Conservation (phyloP, 2,888 invertebrate species). For the Exephanes ischioxanthus region DNA sequence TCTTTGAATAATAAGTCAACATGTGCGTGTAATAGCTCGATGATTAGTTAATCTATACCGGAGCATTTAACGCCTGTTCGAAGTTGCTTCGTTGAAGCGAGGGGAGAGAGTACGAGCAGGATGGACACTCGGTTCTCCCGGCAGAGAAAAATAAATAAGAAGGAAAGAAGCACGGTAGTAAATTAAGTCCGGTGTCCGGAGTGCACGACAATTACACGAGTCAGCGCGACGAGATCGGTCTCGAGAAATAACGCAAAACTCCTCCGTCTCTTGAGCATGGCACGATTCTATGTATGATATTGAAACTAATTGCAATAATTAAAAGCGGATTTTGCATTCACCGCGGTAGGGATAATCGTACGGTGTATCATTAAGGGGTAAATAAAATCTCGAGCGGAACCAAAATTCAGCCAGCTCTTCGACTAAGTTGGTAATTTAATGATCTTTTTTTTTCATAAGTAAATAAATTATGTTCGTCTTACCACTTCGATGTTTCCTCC, state of each 20-base stretch:
- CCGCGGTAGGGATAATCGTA: neutral
- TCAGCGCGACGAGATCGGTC: slow-evolving; percentile 75
- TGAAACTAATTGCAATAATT: neutral
- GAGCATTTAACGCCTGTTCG: too few species aligned
- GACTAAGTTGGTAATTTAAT: neutral
- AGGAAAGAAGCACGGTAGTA: neutral
- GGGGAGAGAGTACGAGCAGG: too few species aligned
- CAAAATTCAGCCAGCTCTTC: neutral
- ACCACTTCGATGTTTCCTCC: neutral
- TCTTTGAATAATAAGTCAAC: too few species aligned
- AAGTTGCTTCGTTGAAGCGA: neutral
- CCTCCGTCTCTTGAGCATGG: neutral
- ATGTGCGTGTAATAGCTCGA: too few species aligned
- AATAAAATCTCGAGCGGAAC: neutral
- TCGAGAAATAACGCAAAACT: slow-evolving; percentile 74
- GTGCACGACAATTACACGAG: slow-evolving; percentile 24
- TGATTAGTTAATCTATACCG: too few species aligned
- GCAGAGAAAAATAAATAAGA: neutral
- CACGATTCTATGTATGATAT: neutral
- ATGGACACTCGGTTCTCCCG: too few species aligned
- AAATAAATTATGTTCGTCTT: neutral
- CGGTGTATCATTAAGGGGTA: neutral
- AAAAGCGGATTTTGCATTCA: neutral
- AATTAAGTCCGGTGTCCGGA: neutral
- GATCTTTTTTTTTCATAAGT: neutral